Evolutionary conservation across 2,888 invertebrate species (phyloP), one percentile per base, ranked within the genome.

Genomic region (Pachycephus smyrnensis): DNA sequence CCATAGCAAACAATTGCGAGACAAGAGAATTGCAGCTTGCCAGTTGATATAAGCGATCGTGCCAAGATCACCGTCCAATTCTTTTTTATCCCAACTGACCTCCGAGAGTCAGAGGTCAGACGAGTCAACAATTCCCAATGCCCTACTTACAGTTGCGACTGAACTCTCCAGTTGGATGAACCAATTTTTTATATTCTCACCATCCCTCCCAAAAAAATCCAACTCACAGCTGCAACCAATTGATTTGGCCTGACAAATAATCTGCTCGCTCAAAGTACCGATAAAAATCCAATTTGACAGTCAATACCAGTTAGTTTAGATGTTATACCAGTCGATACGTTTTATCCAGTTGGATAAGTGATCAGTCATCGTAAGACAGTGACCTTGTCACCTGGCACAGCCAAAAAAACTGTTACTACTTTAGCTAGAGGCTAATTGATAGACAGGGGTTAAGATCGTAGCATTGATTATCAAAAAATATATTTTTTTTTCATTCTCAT

Each of bases 1-100:
- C 74, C 80, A 76, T 55, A 55, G 55, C 55, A 55, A 55, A 55
- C 55, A 55, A 55, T 55, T 55, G 55, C 55, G 23, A 55, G 55
- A 55, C 55, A 23, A 23, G 55, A 55, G 23, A 55, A 55, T 55
- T 55, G 55, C 0, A 55, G 23, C 55, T 55, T 55, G 55, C 55
- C 55, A 55, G 23, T 55, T 55, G 55, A 9, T 23, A 23, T 9
- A 55, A 55, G 23, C 55, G 23, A 55, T 55, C 55, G 55, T 23
- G 55, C 6, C 55, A 55, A 55, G 55, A 55, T 55, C 55, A 3
- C 2, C 55, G 2, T 23, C 55, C 55, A 55, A 55, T 55, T n/a
- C n/a, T n/a, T 55, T 55, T 35, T 55, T 55, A 9, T 40, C 15
- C 55, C 55, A 23, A 55, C 23, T 55, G 55, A 55, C 55, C 55